A percentile compares a stretch with the other conserved stretches of the same genome.
phyloP scores from a whole-genome alignment of 2,113 vertebrate genomes.

The Carlito syrichta region DNA sequence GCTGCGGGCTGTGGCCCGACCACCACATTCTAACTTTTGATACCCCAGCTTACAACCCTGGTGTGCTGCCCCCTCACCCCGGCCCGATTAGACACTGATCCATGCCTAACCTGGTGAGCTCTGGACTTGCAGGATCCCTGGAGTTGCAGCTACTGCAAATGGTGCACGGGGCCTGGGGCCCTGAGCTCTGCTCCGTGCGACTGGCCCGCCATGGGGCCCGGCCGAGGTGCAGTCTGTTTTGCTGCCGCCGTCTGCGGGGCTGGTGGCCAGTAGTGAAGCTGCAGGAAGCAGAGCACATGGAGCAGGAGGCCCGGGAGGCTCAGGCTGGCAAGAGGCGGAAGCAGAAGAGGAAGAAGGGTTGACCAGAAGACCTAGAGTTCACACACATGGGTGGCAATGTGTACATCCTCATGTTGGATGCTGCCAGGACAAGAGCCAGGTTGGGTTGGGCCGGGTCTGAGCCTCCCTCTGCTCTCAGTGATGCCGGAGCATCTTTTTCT shows the following conservation, averaged over 20 bases:
- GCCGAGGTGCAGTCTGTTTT: slow-evolving; percentile 92
- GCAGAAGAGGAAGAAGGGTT: slow-evolving; percentile 81
- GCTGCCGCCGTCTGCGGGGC: slow-evolving; percentile 90
- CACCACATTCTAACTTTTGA: background rate
- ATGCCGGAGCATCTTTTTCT: background rate
- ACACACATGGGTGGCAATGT: slow-evolving; percentile 86
- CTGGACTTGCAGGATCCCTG: slow-evolving; percentile 44
- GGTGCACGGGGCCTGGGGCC: slow-evolving; percentile 87
- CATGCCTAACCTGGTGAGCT: background rate
- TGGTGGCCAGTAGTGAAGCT: slow-evolving; percentile 95
- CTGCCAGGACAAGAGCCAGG: background rate
- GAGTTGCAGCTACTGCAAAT: slow-evolving; percentile 92
- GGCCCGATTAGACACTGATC: background rate
- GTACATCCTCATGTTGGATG: slow-evolving; percentile 87
- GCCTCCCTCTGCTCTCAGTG: background rate
- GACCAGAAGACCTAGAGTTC: slow-evolving; percentile 88
- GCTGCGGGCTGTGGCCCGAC: background rate
- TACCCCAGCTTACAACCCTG: background rate
- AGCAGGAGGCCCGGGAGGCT: slow-evolving; percentile 85
- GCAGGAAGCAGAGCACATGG: slow-evolving; percentile 86
- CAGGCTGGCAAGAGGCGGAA: slow-evolving; percentile 78
- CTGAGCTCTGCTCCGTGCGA: slow-evolving; percentile 86
- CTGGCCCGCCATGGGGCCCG: slow-evolving; percentile 88
- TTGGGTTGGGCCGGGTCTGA: background rate
- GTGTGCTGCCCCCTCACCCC: background rate